Percentiles rank a stretch among this genome's conserved stretches.
Conservation (phyloP, 2,888 invertebrate genomes). For the Clostera curtula region DNA sequence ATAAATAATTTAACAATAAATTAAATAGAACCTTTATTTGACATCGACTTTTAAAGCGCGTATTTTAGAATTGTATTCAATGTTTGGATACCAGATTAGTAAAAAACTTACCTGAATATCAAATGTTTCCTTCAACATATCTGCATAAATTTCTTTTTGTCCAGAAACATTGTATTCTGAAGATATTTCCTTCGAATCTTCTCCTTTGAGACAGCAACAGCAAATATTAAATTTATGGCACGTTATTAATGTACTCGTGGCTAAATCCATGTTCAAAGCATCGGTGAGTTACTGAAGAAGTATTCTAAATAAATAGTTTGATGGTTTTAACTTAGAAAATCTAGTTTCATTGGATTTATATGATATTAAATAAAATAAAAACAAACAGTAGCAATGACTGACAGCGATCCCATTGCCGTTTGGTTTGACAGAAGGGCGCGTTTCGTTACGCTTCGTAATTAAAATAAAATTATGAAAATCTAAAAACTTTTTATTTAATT, state of each 20-base stretch:
- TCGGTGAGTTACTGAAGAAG: too few relatives aligned
- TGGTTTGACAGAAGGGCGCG: too few relatives aligned
- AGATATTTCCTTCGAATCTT: slow-evolving; percentile 26
- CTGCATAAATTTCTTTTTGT: slow-evolving; percentile 28
- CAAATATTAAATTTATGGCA: slow-evolving; percentile 22
- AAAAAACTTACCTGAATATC: slow-evolving; percentile 32
- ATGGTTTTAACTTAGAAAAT: too few relatives aligned
- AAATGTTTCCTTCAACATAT: slow-evolving; percentile 36
- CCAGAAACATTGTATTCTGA: slow-evolving; percentile 24
- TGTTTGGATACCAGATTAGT: background rate
- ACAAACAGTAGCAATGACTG: too few relatives aligned
- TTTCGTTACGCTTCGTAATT: too few relatives aligned
- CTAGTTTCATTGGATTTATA: too few relatives aligned
- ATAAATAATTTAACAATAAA: too few relatives aligned
- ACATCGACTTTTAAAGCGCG: background rate
- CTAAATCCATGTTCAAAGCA: slow-evolving; percentile 18
- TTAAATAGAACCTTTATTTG: background rate
- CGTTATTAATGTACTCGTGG: slow-evolving; percentile 2
- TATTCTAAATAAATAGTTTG: too few relatives aligned
- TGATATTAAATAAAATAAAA: too few relatives aligned
- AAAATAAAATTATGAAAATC: too few relatives aligned
- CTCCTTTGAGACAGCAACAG: slow-evolving; percentile 34
- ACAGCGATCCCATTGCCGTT: too few relatives aligned
- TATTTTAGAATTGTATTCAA: background rate
- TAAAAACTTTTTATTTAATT: too few relatives aligned